Conservation (phyloP, 2,888 invertebrate genomes). For the Hofmannophila pseudospretella region DNA sequence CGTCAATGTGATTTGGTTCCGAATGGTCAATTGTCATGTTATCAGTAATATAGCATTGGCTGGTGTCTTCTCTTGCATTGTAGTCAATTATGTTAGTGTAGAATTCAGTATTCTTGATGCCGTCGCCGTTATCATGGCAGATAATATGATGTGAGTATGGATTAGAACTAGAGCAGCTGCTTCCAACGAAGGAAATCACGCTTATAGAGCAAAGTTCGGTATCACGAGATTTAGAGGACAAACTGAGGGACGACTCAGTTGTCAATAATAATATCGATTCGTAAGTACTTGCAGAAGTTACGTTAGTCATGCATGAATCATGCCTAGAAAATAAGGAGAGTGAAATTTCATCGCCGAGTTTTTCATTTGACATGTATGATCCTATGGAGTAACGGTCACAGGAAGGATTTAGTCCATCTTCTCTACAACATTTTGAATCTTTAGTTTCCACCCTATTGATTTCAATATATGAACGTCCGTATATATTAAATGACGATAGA, state of each 20-base stretch:
- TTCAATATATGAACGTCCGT: background rate
- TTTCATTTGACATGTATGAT: too few species aligned
- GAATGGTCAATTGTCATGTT: background rate
- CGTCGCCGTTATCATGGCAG: too few species aligned
- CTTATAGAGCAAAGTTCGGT: constrained; percentile 23
- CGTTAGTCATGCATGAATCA: background rate
- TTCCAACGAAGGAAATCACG: constrained; percentile 26
- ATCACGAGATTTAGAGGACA: constrained; percentile 19
- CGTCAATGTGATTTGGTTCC: background rate
- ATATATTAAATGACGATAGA: background rate
- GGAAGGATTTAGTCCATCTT: too few species aligned
- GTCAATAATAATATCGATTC: constrained; percentile 28
- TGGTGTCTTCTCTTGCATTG: too few species aligned
- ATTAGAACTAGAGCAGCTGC: constrained; percentile 12
- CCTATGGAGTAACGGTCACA: too few species aligned
- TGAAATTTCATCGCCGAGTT: background rate
- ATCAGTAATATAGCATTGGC: background rate
- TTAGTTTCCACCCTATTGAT: background rate
- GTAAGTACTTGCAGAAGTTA: constrained; percentile 20
- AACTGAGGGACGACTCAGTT: constrained; percentile 34
- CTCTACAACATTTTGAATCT: too few species aligned
- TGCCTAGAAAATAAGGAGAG: background rate
- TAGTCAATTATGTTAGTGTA: too few species aligned
- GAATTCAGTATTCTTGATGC: too few species aligned
- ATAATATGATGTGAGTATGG: too few species aligned